Evolutionary conservation across 2,113 vertebrate species (phyloP), one percentile per base, ranked within the genome.

Genomic region (Anguilla rostrata): DNA sequence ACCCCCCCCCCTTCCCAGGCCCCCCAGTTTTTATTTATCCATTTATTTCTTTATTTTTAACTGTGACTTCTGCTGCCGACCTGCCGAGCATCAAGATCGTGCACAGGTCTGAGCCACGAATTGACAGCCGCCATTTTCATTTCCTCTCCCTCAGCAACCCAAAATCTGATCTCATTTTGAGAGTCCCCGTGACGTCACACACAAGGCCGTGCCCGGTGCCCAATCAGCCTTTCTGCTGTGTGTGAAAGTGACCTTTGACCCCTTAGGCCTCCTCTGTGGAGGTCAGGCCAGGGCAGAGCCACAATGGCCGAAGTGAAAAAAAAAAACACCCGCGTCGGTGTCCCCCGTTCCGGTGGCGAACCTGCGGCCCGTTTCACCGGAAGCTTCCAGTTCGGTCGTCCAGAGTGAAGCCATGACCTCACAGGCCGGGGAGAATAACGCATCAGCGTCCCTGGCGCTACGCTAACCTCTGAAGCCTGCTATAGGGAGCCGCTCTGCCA

Each of bases 201-300:
- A 16, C 39, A 39, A 15, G 3, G 80, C 80, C 29, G 14, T 81
- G 39, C 39, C 79, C 0, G 41, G 11, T 81, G 79, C 49, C 78
- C 39, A 82, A 83, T 11, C 60, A 66, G 60, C 60, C 20, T 60
- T 60, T 4, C 57, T 60, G 57, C 57, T 71, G 82, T 60, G 79
- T 56, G 49, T 4, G 80, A n/a, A 84, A 14, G 49, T 78, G 86
- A 81, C 83, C 80, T 66, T 5, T 85, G 34, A 86, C 84, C 83
- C 1, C 39, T 2, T 29, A 53, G 6, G 49, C 56, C 80, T 63
- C 26, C 63, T 8, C 83, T 12, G 40, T 43, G 5, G 20, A 7
- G 79, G 16, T 22, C 81, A n/a, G 29, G 43, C 34, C 9, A 11
- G 16, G 16, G 34, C 88, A n/a, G 41, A 80, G 78, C 12, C 49